Evolutionary conservation across 2,797 vertebrate species (phyloP), one percentile per base, ranked within the genome.

Genomic region (Sparidentex hasta): DNA sequence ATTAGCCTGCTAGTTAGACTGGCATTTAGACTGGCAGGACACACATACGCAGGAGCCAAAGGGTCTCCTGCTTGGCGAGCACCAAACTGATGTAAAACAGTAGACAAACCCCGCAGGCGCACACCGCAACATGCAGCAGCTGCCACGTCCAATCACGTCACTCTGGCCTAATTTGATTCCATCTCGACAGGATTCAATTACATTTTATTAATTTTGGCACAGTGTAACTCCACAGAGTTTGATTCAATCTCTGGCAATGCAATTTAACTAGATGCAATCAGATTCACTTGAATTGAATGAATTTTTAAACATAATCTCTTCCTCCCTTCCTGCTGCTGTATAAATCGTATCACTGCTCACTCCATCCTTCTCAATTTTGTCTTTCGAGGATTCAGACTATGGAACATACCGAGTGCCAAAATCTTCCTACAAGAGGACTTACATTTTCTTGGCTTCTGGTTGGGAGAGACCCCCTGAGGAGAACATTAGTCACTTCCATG

Each of bases 161-260:
- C 20, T 82, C 80, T 8, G 74, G 76, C 62, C 84, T 93, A 88
- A 93, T 92, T 85, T 81, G 79, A 91, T 93, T 94, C 86, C 84
- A 80, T 84, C 82, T 74, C 68, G 78, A 91, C 92, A 89, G 90
- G 90, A 93, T 92, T 93, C 87, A 82, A 93, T 94, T 93, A 93
- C 89, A 73, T 90, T 93, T 93, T 81, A 93, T 93, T 94, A 90
- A 94, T 93, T 92, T 91, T 90, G 92, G 88, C 91, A 85, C 87
- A 87, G 88, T 82, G 84, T 74, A 76, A 92, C 92, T 89, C 88
- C 76, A 54, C 82, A 43, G 76, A 87, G 83, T 87, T 92, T 84
- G 88, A 93, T 90, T 91, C 87, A 74, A 90, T 93, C 87, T 85
- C 76, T 57, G 71, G 66, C 82, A 82, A 92, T 89, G 85, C 91